Evolutionary conservation across 2,797 vertebrate species (phyloP).

Genomic region (Heliangelus exortis): DNA sequence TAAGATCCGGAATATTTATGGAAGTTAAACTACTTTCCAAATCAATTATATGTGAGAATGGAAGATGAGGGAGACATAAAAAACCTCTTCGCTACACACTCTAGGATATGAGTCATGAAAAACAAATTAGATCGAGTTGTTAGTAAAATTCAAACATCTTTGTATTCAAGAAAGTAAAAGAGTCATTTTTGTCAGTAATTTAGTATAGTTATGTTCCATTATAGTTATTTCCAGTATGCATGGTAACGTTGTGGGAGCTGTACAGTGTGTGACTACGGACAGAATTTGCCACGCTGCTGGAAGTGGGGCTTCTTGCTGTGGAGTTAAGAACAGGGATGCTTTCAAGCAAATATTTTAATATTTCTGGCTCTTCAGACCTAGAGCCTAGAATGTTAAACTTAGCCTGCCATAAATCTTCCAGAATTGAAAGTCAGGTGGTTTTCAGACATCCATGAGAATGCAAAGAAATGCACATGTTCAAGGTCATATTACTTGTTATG

Average conservation of each 20-base stretch:
- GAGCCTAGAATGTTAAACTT: neutral
- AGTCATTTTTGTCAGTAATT: no score
- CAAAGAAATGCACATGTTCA: neutral
- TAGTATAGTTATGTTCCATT: no score
- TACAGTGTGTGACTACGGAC: neutral
- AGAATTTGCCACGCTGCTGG: neutral
- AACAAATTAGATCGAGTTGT: neutral
- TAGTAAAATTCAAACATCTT: neutral
- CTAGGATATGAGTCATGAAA: neutral
- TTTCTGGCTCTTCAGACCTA: neutral
- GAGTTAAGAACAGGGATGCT: neutral
- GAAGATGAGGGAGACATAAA: neutral
- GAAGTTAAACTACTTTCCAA: neutral
- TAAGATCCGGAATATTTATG: neutral
- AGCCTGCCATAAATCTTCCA: neutral
- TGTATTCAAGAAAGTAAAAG: neutral
- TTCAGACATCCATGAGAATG: neutral
- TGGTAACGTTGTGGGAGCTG: neutral
- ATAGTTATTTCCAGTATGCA: neutral
- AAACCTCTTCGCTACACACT: neutral
- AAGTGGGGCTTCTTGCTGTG: neutral
- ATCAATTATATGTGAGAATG: neutral
- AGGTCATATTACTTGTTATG: neutral
- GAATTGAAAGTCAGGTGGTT: neutral
- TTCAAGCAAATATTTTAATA: neutral